phyloP scores from a whole-genome alignment of 92 coral and sea anemone species.

The Epizoanthus rinbou region DNA sequence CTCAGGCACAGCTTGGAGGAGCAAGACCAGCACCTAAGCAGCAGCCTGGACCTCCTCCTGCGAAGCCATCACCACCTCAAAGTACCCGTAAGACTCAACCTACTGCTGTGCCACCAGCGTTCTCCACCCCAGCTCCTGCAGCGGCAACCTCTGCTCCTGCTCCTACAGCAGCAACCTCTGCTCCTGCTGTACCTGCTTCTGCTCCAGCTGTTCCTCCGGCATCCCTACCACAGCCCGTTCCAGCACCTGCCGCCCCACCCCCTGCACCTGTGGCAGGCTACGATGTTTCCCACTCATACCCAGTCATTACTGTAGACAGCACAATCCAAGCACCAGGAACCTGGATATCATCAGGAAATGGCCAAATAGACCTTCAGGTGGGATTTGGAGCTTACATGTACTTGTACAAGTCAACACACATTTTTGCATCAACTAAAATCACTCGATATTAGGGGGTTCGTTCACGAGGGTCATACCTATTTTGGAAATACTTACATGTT shows the following conservation, averaged over 20 bases:
- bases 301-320: constrained; percentile 22
- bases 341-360: constrained; percentile 26
- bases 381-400: background rate
- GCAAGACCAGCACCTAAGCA: too few species aligned
- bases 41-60: background rate
- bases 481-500: too few species aligned
- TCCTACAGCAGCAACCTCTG: background rate
- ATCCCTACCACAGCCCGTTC: background rate
- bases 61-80: background rate
- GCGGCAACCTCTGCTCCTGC: background rate
- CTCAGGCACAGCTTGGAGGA: background rate
- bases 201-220: background rate
- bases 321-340: constrained; percentile 34
- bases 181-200: background rate
- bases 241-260: constrained; percentile 3
- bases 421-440: too few species aligned
- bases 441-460: too few species aligned
- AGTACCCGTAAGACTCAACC: constrained; percentile 23
- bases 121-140: constrained; percentile 31
- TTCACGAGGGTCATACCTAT: too few species aligned
- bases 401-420: too few species aligned
- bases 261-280: constrained; percentile 14
- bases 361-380: constrained; percentile 38
- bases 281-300: background rate
- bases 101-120: background rate